Percentiles rank a stretch among this genome's conserved stretches.
Evolutionary conservation across 23 tunicate species (phyloP).

Genomic region (Corella eumyota): DNA sequence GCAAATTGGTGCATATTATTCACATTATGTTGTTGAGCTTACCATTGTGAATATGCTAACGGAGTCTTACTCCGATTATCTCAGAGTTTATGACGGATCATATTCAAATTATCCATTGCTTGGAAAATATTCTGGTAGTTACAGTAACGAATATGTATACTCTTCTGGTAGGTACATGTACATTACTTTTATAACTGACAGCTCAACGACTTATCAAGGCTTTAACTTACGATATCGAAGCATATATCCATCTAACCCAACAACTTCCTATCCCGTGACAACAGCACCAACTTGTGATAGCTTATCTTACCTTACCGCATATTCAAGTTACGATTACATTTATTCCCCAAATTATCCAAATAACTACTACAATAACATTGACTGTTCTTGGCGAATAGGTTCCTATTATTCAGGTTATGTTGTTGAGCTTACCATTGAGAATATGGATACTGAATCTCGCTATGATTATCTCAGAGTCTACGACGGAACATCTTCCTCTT

Average conservation of each 20-base stretch:
- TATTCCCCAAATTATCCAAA: slow-evolving; percentile 10
- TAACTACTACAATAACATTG: slow-evolving; percentile 8
- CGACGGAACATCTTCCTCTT: slow-evolving; percentile 6
- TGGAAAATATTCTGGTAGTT: not conserved
- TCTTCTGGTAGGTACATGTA: not conserved
- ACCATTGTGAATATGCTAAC: not conserved
- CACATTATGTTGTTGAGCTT: slow-evolving; percentile 1
- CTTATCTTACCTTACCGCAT: not conserved
- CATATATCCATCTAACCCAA: too few relatives aligned
- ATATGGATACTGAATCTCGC: not conserved
- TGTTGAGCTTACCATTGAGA: not conserved
- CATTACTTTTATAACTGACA: slow-evolving; percentile 8
- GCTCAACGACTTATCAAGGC: slow-evolving; percentile 3
- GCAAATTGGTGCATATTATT: slow-evolving; percentile 6
- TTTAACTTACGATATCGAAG: not conserved
- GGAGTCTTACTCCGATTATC: slow-evolving; percentile 3
- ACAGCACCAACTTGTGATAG: too few relatives aligned
- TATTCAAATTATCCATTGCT: not conserved
- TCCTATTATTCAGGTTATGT: not conserved
- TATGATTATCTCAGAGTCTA: slow-evolving; percentile 1
- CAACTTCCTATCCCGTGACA: too few relatives aligned
- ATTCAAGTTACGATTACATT: slow-evolving; percentile 11
- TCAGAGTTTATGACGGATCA: slow-evolving; percentile 15
- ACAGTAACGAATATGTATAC: not conserved
- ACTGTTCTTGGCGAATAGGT: slow-evolving; percentile 19